These are phyloP conservation scores for Ciona savignyi DNA, from an alignment of 23 tunicate species.

Conservation along the genomic window DNA sequence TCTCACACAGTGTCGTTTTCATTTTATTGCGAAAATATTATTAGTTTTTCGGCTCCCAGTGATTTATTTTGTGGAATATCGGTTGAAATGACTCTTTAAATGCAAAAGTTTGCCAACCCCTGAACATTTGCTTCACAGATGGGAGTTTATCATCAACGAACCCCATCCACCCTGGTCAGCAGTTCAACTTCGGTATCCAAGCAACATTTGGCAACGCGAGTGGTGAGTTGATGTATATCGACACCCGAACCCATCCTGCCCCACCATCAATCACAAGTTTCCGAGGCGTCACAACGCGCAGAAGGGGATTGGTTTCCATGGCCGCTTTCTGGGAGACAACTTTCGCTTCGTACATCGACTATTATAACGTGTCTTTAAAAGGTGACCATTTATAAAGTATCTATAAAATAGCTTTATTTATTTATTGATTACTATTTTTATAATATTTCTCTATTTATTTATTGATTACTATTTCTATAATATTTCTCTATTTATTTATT, in stretches of 20 bases:
- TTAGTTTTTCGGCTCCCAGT: no score
- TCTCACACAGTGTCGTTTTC: no score
- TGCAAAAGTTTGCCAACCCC: not conserved
- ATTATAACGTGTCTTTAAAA: not conserved
- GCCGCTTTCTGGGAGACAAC: not conserved
- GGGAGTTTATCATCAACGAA: not conserved
- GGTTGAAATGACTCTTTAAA: no score
- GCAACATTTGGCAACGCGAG: not conserved
- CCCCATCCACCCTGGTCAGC: not conserved
- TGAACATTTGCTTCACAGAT: no score
- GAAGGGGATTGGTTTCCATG: not conserved
- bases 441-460: no score
- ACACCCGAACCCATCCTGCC: not conserved
- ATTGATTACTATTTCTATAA: no score
- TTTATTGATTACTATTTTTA: no score
- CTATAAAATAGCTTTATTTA: not conserved
- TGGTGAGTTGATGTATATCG: not conserved
- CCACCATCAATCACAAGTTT: not conserved
- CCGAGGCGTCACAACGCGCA: not conserved
- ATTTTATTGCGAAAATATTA: no score
- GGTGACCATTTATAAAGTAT: not conserved
- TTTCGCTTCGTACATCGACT: not conserved
- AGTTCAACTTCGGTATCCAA: not conserved
- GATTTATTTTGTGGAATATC: no score
- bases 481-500: not conserved